Evolutionary conservation across 2,113 vertebrate genomes (phyloP).

Genomic region (Indri indri): DNA sequence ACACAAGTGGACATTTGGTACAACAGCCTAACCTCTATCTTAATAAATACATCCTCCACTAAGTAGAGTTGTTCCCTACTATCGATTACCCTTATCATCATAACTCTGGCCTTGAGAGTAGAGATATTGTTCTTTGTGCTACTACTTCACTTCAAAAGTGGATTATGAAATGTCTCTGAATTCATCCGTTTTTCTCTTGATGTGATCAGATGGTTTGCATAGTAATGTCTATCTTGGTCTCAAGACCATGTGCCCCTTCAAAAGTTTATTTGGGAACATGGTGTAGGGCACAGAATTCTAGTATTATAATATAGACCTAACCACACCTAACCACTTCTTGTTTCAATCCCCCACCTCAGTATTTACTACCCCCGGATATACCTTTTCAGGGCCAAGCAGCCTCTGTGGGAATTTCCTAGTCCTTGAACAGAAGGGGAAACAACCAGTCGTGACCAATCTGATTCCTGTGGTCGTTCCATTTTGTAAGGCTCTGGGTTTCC

Average conservation of each 20-base stretch:
- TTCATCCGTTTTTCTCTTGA: neutral
- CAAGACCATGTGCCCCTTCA: neutral
- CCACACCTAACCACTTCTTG: neutral
- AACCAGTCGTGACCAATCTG: neutral
- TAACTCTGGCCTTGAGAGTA: neutral
- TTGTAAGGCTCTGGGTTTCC: neutral
- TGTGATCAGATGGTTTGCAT: neutral
- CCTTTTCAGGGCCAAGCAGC: neutral
- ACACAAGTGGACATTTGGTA: neutral
- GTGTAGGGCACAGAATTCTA: neutral
- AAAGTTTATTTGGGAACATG: neutral
- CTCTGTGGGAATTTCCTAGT: neutral
- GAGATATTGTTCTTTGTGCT: neutral
- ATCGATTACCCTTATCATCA: neutral
- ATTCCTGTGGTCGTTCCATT: neutral
- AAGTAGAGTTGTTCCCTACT: neutral
- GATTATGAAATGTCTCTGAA: neutral
- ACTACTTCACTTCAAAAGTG: neutral
- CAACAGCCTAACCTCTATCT: neutral
- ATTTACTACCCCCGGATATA: neutral
- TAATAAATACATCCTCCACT: neutral
- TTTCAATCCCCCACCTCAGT: neutral
- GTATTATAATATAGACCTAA: neutral
- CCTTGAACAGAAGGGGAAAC: neutral
- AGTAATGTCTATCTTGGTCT: neutral